Evolutionary conservation across 2,797 vertebrate species (phyloP).

Genomic region (Lithobates sylvaticus): DNA sequence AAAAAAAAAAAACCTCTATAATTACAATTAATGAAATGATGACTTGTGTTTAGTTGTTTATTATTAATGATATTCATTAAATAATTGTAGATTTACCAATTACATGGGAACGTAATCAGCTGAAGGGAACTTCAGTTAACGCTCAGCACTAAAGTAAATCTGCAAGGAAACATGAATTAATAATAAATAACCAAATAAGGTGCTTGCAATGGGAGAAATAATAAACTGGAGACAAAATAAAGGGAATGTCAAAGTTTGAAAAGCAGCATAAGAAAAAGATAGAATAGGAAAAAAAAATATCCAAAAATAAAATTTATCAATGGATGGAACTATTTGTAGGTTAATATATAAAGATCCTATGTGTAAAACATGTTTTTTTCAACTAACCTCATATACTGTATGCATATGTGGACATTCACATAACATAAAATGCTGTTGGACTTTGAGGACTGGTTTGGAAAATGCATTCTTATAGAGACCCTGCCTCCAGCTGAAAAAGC

Average conservation of each 20-base stretch:
- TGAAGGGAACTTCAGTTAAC: constrained; percentile 33
- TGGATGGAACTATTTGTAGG: neutral
- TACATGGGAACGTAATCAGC: constrained; percentile 45
- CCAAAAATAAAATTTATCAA: neutral
- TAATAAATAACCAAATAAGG: constrained; percentile 40
- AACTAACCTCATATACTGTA: too few species aligned
- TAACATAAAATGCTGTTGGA: too few species aligned
- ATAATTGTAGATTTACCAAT: constrained; percentile 43
- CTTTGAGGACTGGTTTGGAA: too few species aligned
- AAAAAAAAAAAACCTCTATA: constrained; percentile 18
- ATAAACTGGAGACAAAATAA: constrained; percentile 11
- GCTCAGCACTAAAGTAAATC: constrained; percentile 34
- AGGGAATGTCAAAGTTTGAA: neutral
- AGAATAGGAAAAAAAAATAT: neutral
- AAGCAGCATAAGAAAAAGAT: neutral
- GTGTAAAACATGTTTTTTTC: too few species aligned
- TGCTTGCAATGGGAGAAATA: constrained; percentile 10
- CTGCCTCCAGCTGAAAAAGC: too few species aligned
- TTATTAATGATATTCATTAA: constrained; percentile 51
- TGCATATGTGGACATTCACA: too few species aligned
- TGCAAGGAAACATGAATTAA: constrained; percentile 26
- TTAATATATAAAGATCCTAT: neutral
- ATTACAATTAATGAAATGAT: constrained; percentile 44
- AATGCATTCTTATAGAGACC: too few species aligned
- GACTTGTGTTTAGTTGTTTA: constrained; percentile 42